Base-by-base conservation (phyloP, 2,113 vertebrate genomes). In the Pseudonaja textilis region DNA sequence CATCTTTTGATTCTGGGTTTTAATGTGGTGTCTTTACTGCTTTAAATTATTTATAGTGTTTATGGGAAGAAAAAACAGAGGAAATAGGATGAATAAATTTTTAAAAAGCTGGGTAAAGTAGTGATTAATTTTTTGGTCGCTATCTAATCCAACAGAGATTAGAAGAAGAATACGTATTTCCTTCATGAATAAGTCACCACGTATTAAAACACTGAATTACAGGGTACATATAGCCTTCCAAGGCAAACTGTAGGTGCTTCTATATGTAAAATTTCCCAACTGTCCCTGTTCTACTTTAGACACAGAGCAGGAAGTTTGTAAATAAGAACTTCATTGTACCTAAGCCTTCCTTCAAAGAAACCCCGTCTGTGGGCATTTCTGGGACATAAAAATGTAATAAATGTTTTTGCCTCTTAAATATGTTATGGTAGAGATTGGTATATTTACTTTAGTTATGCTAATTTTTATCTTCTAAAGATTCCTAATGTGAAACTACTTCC, bases 11-110 rank as follows among this genome's bases (percentile, higher is more conserved):
- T 20, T 39, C 34, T 81, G 74, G 34, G 6, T 7, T 90, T 25
- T 0, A 16, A 1, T 0, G 90, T 81, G 9, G 52, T 56, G 1
- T 22, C 85, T 86, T 3, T 50, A 47, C 61, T 0, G 14, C 64
- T 85, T 64, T 52, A 2, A 85, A 88, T 89, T 0, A 92, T 93
- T 93, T 0, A 12, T 1, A 2, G 56, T 0, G 8, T 26, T 61
- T 16, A 4, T 0, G 9, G 16, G 39, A 81, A 39, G 34, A 81
- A 50, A 39, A 34, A 29, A 8, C 20, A 42, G 1, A 85, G 39
- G 85, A 42, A 42, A 74, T 0, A 0, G 0, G 11, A 25, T 34
- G 0, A 7, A 59, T 0, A 25, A 88, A 5, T 54, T 59, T 59
- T 1, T 50, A 87, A 26, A 74, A 61, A 69, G 2, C 57, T 59